A percentile compares a stretch with the other conserved stretches of the same genome.
Conservation (phyloP, 1,140 invertebrate genomes). For the Stenopsyche tienmushanensis region DNA sequence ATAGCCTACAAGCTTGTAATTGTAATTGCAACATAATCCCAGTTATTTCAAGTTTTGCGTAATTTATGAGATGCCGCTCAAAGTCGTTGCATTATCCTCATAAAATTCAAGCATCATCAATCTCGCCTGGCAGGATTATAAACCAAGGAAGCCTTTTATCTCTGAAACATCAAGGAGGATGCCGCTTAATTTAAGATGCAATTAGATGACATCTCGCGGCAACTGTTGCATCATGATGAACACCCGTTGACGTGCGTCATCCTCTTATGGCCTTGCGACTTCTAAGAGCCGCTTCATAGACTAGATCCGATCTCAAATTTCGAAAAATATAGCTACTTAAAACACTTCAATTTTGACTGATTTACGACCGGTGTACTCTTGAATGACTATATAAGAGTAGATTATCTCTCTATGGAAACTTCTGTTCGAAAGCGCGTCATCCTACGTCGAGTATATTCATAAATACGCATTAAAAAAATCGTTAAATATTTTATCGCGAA, state of each 20-base stretch:
- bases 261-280: background rate
- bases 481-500: background rate
- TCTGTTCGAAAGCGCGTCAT: background rate
- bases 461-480: background rate
- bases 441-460: background rate
- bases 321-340: background rate
- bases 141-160: constrained; percentile 4
- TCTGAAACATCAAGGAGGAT: constrained; percentile 6
- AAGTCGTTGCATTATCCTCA: background rate
- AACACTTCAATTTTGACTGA: too few relatives aligned
- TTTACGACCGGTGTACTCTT: too few relatives aligned
- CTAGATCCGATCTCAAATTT: background rate
- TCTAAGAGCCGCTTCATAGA: background rate
- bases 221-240: constrained; percentile 18
- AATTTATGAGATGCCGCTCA: background rate
- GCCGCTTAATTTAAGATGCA: constrained; percentile 26
- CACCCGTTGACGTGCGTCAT: too few relatives aligned
- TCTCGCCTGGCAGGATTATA: background rate
- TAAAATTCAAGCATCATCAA: constrained; percentile 12
- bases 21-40: background rate
- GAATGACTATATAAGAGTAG: background rate
- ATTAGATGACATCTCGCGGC: constrained; percentile 30
- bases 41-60: background rate
- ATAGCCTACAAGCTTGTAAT: background rate
- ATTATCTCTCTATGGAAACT: background rate